Percentiles rank a stretch among this genome's conserved stretches.
These are phyloP conservation scores for Cephalopachus bancanus DNA, from an alignment of 2,797 vertebrate genomes.

Conservation along the genomic window DNA sequence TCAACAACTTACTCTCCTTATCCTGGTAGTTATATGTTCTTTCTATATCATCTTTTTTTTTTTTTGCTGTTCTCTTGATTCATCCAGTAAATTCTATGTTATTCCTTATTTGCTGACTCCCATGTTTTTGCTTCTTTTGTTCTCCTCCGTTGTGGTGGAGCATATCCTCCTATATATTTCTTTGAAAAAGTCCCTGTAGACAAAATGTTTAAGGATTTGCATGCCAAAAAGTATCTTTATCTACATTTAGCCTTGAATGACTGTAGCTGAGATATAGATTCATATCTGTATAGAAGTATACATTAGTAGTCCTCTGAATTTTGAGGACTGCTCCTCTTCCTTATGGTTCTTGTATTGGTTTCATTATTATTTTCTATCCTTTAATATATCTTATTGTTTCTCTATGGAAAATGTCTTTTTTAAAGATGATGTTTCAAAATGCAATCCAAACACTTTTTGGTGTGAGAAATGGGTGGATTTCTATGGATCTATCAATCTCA, in stretches of 20 bases:
- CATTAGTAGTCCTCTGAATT: background rate
- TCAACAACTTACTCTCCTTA: background rate
- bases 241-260: background rate
- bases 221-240: background rate
- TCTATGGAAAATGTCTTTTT: background rate
- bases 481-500: background rate
- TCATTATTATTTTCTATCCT: background rate
- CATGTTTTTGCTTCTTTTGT: background rate
- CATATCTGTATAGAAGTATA: too few species aligned
- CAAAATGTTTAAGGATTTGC: background rate
- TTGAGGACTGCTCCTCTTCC: background rate
- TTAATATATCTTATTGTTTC: background rate
- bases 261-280: background rate
- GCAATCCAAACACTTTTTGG: background rate
- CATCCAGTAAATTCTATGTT: background rate
- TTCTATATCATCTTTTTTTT: background rate
- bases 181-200: background rate
- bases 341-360: background rate
- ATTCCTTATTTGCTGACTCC: background rate
- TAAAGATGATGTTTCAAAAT: background rate
- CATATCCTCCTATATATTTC: fast-evolving
- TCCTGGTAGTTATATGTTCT: background rate
- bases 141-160: background rate
- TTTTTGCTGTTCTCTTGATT: background rate
- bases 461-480: background rate